Base-by-base conservation (phyloP, 2,797 vertebrate genomes). In the Chrosomus eos region DNA sequence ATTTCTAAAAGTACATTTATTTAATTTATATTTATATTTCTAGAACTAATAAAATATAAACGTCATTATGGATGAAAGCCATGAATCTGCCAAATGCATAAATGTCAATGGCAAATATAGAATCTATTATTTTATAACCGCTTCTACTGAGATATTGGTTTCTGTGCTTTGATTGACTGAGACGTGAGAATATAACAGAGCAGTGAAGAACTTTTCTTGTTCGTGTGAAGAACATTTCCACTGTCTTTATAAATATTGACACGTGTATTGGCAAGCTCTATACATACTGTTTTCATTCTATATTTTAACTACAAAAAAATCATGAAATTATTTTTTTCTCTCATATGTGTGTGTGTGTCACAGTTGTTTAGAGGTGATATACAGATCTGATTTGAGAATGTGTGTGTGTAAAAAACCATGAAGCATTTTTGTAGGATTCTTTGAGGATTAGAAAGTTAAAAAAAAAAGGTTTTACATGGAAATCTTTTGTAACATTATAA, bases 71-170 rank as follows among this genome's bases (percentile, higher is more conserved):
- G 21, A 38, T 36, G n/a, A 76, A 76, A 33, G 45, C 45, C 19
- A 43, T 11, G 40, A 43, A 43, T 74, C 28, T 76, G 73, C 21
- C 33, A 38, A 36, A 36, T n/a, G 31, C 31, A 55, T 76, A 36
- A 76, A 76, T 58, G 33, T 38, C 21, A 58, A 16, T 53, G 45
- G 23, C 19, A 74, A 74, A 74, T 38, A 55, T 74, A 74, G 21
- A 58, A 16, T 76, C 7, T 36, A 10, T 67, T 36, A 9, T 21
- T 76, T 33, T 80, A 80, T 48, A 19, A 33, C 78, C 18, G 53
- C 14, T 67, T 45, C 45, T 68, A 7, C 21, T n/a, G 28, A 67
- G 13, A 26, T 67, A 40, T 62, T 36, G 21, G 77, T n/a, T 68
- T 53, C 13, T 80, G 33, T 66, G 43, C 28, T 67, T 36, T 51